Evolutionary conservation across 2,113 vertebrate species (phyloP), one percentile per base, ranked within the genome.

Genomic region (Charadrius vociferus): DNA sequence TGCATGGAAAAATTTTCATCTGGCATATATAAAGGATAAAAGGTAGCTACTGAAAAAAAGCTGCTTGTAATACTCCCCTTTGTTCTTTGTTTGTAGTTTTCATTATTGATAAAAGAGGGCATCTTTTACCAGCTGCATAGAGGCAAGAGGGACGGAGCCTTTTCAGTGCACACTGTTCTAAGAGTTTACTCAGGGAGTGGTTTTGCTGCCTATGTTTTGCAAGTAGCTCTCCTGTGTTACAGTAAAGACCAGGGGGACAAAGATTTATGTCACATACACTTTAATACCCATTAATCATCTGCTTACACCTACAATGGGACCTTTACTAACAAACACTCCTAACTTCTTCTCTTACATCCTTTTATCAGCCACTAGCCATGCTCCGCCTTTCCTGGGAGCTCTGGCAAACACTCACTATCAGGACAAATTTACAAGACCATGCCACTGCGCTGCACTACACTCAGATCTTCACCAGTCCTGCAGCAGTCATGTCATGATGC

Each of bases 391-490:
- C 45, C 67, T 58, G 29, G 43, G 43, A 84, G 29, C 43, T 41
- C 73, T 80, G 49, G 30, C 61, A 58, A 65, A 53, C 29, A 6
- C 8, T 50, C 37, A 39, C 10, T 29, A 3, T 78, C 4, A 56
- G 36, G 45, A 74, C 21, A 86, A 67, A 63, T 36, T 21, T 36
- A 21, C 6, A 8, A 8, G 52, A 62, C 14, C 10, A 9, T 21
- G 43, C 5, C 0, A 0, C 34, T 56, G 49, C 1, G 1, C 12
- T 20, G 4, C 36, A 39, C 36, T 27, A 39, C 17, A 17, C 14
- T 26, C 8, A 55, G 36, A 21, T 7, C 55, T 80, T 55, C 47
- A 67, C 15, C 39, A 23, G 4, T 30, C 30, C 22, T 61, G 65
- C 58, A 80, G 53, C 14, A 34, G 14, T 30, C 3, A 0, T 39